These are phyloP conservation scores for Eutrigla gurnardus DNA, from an alignment of 2,797 vertebrate genomes.

Conservation along the genomic window DNA sequence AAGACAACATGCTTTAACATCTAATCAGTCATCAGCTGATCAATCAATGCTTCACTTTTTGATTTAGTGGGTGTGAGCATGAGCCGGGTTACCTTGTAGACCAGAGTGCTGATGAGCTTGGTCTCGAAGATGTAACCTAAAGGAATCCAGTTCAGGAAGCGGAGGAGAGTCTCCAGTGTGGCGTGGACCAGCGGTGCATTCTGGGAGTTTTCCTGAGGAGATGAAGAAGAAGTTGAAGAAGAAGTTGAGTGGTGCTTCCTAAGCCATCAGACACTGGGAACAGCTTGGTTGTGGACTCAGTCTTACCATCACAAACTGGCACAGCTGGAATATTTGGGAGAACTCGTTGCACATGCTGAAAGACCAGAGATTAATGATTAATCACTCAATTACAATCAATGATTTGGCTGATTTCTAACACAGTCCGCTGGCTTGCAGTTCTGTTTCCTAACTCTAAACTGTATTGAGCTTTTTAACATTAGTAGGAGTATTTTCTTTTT, in stretches of 20 bases:
- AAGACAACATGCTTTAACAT: too few species aligned
- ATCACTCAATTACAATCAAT: too few species aligned
- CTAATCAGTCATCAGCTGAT: too few species aligned
- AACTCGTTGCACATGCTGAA: constrained; percentile 99
- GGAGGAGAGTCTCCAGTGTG: constrained; percentile 95
- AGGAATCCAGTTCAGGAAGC: constrained; percentile 99
- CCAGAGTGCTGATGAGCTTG: constrained; percentile 97
- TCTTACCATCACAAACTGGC: constrained; percentile 98
- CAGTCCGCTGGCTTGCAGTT: too few species aligned
- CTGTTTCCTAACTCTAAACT: too few species aligned
- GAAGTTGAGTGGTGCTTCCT: background rate
- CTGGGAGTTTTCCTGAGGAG: constrained; percentile 95
- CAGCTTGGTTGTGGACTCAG: background rate
- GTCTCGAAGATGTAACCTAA: constrained; percentile 99
- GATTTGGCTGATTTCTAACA: too few species aligned
- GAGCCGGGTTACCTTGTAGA: constrained; percentile 63
- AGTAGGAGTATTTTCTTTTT: too few species aligned
- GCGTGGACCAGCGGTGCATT: constrained; percentile 98
- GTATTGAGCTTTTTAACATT: too few species aligned
- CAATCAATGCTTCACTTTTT: background rate
- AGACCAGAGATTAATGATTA: constrained; percentile 10
- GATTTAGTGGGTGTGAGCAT: background rate
- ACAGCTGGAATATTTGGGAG: constrained; percentile 98
- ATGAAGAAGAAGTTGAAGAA: background rate
- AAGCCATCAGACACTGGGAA: background rate